Conservation (phyloP, 2,888 invertebrate species). For the Micoletzkya japonica region DNA sequence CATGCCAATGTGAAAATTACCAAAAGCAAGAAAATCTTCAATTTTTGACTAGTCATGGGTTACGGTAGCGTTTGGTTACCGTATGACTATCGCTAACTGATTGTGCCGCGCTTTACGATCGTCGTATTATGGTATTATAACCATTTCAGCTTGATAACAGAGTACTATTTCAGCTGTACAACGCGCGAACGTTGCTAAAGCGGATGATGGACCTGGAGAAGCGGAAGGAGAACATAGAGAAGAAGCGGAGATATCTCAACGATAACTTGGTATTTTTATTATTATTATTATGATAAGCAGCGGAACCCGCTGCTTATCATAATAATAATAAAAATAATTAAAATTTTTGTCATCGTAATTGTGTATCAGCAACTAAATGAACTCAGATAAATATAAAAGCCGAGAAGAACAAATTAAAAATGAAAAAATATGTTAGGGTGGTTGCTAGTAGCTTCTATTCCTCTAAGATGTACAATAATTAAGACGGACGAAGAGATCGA, state of each 20-base stretch:
- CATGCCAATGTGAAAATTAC: too few relatives aligned
- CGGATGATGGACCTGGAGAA: conserved; percentile 15
- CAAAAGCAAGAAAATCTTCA: too few relatives aligned
- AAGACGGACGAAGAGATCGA: conserved; percentile 13
- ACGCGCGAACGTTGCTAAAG: conserved; percentile 1
- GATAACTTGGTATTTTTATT: conserved; percentile 1
- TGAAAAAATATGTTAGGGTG: background rate
- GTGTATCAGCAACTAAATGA: too few relatives aligned
- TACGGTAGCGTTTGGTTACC: too few relatives aligned
- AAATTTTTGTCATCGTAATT: background rate
- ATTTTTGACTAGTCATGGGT: too few relatives aligned
- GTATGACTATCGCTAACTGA: too few relatives aligned
- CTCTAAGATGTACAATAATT: background rate
- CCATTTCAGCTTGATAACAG: too few relatives aligned
- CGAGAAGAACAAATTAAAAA: too few relatives aligned
- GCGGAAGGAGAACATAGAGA: background rate
- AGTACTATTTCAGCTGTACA: conserved; percentile 14
- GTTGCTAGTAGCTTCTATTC: background rate
- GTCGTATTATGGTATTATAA: too few relatives aligned
- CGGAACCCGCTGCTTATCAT: too few relatives aligned
- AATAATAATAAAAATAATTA: background rate
- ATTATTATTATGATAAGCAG: background rate
- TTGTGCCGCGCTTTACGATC: too few relatives aligned
- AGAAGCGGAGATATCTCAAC: background rate
- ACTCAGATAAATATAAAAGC: too few relatives aligned